These are phyloP conservation scores for Apis florea DNA, from an alignment of 1,140 invertebrate species.

Conservation along the genomic window DNA sequence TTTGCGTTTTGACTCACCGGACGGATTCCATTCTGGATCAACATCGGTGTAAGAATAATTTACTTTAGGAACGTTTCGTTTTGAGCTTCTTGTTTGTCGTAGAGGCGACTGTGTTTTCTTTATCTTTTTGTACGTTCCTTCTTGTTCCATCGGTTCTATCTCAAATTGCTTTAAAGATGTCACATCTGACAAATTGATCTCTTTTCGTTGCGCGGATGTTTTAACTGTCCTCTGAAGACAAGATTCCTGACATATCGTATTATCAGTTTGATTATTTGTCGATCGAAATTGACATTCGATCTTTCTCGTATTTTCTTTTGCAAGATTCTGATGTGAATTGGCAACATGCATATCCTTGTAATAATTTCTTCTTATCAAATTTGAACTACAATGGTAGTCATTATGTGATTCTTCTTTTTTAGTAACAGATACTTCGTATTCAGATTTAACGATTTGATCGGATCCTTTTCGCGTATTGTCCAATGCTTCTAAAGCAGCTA, in stretches of 20 bases:
- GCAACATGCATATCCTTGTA: slow-evolving; percentile 56
- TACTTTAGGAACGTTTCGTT: slow-evolving; percentile 74
- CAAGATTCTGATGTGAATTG: slow-evolving; percentile 48
- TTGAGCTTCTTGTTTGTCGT: slow-evolving; percentile 71
- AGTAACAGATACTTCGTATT: slow-evolving; percentile 37
- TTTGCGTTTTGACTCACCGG: slow-evolving; percentile 71
- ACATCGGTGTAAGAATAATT: slow-evolving; percentile 75
- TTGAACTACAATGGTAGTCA: slow-evolving; percentile 46
- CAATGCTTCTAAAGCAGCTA: slow-evolving; percentile 58
- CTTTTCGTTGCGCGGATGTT: slow-evolving; percentile 50
- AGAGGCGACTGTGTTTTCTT: slow-evolving; percentile 58
- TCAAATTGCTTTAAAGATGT: slow-evolving; percentile 45
- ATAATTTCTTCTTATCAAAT: slow-evolving; percentile 61
- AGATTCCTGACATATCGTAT: slow-evolving; percentile 51
- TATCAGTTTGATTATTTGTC: slow-evolving; percentile 45
- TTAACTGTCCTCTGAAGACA: slow-evolving; percentile 53
- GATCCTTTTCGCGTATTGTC: slow-evolving; percentile 40
- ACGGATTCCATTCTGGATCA: slow-evolving; percentile 73
- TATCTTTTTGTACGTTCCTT: slow-evolving; percentile 57
- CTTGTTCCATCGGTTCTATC: slow-evolving; percentile 28
- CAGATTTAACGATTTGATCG: slow-evolving; percentile 44
- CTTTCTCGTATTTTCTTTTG: slow-evolving; percentile 48
- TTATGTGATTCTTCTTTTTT: slow-evolving; percentile 25
- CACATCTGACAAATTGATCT: slow-evolving; percentile 14
- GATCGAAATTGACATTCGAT: slow-evolving; percentile 48